These are phyloP conservation scores for Clarias macrocephalus DNA, from an alignment of 2,113 vertebrate genomes.

Conservation along the genomic window DNA sequence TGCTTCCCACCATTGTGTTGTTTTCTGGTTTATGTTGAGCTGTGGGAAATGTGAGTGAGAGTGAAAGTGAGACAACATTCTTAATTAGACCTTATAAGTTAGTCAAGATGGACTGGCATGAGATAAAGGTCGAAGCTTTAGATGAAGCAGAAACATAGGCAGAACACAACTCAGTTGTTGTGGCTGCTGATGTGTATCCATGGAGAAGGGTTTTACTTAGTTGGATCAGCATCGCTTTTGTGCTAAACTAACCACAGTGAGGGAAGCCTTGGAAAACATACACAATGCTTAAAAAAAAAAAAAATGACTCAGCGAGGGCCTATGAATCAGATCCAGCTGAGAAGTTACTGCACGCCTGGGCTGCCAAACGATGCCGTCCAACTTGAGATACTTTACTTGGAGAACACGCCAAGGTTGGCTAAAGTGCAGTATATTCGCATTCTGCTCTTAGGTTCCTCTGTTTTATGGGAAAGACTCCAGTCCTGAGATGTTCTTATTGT, in stretches of 20 bases:
- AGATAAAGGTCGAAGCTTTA: slow-evolving; percentile 5
- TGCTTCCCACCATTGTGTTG: neutral
- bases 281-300: slow-evolving; percentile 34
- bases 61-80: neutral
- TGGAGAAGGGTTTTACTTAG: slow-evolving; percentile 32
- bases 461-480: slow-evolving; percentile 36
- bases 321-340: slow-evolving; percentile 49
- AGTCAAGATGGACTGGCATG: slow-evolving; percentile 19
- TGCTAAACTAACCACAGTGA: slow-evolving; percentile 39
- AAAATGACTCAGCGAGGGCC: slow-evolving; percentile 45
- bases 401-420: slow-evolving; percentile 40
- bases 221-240: slow-evolving; percentile 31
- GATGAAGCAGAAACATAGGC: slow-evolving; percentile 25
- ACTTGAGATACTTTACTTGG: slow-evolving; percentile 42
- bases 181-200: slow-evolving; percentile 32
- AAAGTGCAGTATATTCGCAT: slow-evolving; percentile 23
- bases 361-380: slow-evolving; percentile 42
- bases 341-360: slow-evolving; percentile 39
- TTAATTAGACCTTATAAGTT: neutral
- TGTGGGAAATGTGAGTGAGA: slow-evolving; percentile 3
- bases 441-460: slow-evolving; percentile 11
- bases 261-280: slow-evolving; percentile 47
- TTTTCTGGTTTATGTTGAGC: neutral
- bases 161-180: slow-evolving; percentile 5
- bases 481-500: slow-evolving; percentile 39